These are phyloP conservation scores for Triplophysa rosa DNA, from an alignment of 2,113 vertebrate genomes.

Conservation along the genomic window DNA sequence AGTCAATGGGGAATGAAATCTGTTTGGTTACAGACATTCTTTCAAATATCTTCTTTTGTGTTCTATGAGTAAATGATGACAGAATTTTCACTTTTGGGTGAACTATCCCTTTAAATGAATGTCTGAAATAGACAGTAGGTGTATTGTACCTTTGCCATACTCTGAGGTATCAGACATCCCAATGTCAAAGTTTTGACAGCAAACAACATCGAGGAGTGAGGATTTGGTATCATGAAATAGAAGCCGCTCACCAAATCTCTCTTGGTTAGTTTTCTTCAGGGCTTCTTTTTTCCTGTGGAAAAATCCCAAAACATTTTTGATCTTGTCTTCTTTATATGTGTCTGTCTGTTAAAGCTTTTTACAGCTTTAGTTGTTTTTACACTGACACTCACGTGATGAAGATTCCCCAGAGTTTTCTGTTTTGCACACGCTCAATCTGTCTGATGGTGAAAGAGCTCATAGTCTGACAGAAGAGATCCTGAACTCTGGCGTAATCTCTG, in stretches of 20 bases:
- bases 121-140: background rate
- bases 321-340: background rate
- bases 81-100: background rate
- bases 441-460: constrained; percentile 38
- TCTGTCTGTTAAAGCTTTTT: background rate
- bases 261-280: constrained; percentile 64
- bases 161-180: constrained; percentile 64
- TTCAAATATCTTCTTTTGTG: no score
- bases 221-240: constrained; percentile 64
- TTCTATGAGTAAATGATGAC: no score
- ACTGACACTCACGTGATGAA: constrained; percentile 47
- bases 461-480: constrained; percentile 46
- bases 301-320: background rate
- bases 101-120: no score
- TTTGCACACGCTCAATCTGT: constrained; percentile 53
- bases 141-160: constrained; percentile 66
- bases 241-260: constrained; percentile 59
- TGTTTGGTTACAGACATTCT: no score
- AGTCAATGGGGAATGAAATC: no score
- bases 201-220: constrained; percentile 51
- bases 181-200: constrained; percentile 69
- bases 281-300: constrained; percentile 67
- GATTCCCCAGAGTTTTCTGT: constrained; percentile 53
- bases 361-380: background rate
- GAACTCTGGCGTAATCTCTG: constrained; percentile 45